These are phyloP conservation scores for Drosophila kepulauana DNA, from an alignment of 1,140 invertebrate genomes.

Conservation along the genomic window DNA sequence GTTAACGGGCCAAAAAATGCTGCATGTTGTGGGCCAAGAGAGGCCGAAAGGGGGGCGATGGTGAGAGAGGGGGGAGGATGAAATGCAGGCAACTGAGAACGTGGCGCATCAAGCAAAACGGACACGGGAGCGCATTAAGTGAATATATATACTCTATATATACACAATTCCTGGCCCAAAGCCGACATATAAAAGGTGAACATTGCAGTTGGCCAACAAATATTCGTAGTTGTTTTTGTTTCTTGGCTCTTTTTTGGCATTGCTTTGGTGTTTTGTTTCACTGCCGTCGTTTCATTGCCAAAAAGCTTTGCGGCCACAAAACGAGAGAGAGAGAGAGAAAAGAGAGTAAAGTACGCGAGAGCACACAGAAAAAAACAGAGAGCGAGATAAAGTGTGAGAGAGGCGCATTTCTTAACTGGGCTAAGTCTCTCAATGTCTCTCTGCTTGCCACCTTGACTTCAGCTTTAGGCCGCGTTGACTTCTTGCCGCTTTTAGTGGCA, in stretches of 20 bases:
- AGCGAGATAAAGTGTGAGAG: neutral
- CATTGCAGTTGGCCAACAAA: constrained; percentile 24
- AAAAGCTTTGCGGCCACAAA: constrained; percentile 29
- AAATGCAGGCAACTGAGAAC: constrained; percentile 58
- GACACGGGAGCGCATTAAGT: constrained; percentile 77
- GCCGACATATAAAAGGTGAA: neutral
- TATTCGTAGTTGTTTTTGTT: constrained; percentile 28
- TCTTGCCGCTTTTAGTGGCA: constrained; percentile 25
- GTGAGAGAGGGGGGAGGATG: neutral
- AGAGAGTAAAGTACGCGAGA: neutral
- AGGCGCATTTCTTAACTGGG: neutral
- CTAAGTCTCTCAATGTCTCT: neutral
- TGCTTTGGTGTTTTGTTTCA: constrained; percentile 32
- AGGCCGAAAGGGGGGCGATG: neutral
- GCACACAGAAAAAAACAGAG: neutral
- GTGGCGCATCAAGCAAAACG: constrained; percentile 81
- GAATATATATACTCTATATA: constrained; percentile 75
- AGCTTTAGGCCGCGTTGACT: neutral
- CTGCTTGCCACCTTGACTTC: neutral
- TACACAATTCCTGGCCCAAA: constrained; percentile 36
- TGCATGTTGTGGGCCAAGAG: neutral
- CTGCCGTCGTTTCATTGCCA: constrained; percentile 40
- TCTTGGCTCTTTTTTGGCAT: constrained; percentile 4
- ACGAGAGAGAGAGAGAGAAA: neutral
- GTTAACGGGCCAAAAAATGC: constrained; percentile 68